These are phyloP conservation scores for Tor tambroides DNA, from an alignment of 2,113 vertebrate genomes.

Conservation along the genomic window DNA sequence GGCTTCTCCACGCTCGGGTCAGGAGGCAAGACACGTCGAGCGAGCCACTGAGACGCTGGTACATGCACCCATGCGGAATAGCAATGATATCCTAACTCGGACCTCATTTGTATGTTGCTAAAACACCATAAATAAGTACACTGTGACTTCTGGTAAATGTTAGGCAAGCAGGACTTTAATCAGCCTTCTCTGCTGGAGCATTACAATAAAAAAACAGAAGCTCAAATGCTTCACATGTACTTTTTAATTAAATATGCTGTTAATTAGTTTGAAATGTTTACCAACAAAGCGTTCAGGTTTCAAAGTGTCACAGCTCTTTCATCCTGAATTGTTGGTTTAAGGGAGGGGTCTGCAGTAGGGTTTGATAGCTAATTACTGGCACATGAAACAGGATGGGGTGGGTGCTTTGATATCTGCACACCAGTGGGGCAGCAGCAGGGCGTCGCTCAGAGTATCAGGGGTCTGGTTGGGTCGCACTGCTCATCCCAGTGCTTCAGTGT, in stretches of 20 bases:
- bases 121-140: slow-evolving; percentile 28
- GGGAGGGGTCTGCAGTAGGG: slow-evolving; percentile 53
- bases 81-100: slow-evolving; percentile 43
- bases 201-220: slow-evolving; percentile 16
- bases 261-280: slow-evolving; percentile 68
- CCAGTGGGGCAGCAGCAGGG: slow-evolving; percentile 60
- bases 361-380: slow-evolving; percentile 70
- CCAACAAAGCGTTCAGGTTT: slow-evolving; percentile 56
- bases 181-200: slow-evolving; percentile 42
- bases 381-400: slow-evolving; percentile 67
- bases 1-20: slow-evolving; percentile 44
- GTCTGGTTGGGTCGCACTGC: slow-evolving; percentile 38
- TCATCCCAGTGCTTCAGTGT: slow-evolving; percentile 21
- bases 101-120: slow-evolving; percentile 43
- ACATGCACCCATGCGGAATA: slow-evolving; percentile 32
- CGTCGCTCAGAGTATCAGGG: slow-evolving; percentile 53
- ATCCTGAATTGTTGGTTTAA: slow-evolving; percentile 64
- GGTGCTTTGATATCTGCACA: slow-evolving; percentile 70
- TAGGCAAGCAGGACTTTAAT: slow-evolving; percentile 44
- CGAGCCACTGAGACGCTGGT: slow-evolving; percentile 35
- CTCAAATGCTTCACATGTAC: slow-evolving; percentile 32
- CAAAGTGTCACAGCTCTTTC: slow-evolving; percentile 65
- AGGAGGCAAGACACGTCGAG: slow-evolving; percentile 37
- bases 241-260: slow-evolving; percentile 51
- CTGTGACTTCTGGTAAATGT: slow-evolving; percentile 33